Evolutionary conservation across 2,113 vertebrate species (phyloP).

Genomic region (Ginglymostoma cirratum): DNA sequence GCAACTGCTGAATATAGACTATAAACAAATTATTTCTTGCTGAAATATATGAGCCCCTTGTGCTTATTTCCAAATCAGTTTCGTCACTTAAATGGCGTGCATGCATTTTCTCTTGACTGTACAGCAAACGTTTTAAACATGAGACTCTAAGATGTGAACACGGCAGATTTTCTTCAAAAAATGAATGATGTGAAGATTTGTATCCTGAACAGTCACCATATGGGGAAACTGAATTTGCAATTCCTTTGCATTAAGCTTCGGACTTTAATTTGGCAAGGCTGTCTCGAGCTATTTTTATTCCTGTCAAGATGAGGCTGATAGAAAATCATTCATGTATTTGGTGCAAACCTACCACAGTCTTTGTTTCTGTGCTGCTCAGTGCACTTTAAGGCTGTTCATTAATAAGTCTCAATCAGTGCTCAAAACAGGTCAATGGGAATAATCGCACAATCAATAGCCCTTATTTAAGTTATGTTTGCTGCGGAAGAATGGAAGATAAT

Average conservation of each 20-base stretch:
- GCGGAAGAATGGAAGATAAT: not conserved
- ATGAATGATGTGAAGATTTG: not conserved
- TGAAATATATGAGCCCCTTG: not conserved
- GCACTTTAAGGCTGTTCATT: not conserved
- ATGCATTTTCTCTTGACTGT: not conserved
- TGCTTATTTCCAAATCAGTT: not conserved
- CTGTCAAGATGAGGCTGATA: not conserved
- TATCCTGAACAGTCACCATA: not conserved
- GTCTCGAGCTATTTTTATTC: not conserved
- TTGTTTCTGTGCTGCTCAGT: not conserved
- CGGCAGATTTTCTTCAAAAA: not conserved
- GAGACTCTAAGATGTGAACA: not conserved
- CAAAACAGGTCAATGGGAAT: slow-evolving; percentile 8
- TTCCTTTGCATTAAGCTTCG: not conserved
- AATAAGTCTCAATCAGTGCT: not conserved
- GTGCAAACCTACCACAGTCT: not conserved
- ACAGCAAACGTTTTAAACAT: not conserved
- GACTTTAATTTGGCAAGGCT: not conserved
- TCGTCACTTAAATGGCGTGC: not conserved
- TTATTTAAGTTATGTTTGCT: not conserved
- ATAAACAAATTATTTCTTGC: not conserved
- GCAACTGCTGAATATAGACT: not conserved
- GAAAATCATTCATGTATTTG: not conserved
- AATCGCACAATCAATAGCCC: not conserved
- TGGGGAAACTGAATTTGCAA: not conserved